Percentiles rank a stretch among this genome's conserved stretches.
phyloP scores from a whole-genome alignment of 1,140 invertebrate species.

The Saccostrea cuccullata region DNA sequence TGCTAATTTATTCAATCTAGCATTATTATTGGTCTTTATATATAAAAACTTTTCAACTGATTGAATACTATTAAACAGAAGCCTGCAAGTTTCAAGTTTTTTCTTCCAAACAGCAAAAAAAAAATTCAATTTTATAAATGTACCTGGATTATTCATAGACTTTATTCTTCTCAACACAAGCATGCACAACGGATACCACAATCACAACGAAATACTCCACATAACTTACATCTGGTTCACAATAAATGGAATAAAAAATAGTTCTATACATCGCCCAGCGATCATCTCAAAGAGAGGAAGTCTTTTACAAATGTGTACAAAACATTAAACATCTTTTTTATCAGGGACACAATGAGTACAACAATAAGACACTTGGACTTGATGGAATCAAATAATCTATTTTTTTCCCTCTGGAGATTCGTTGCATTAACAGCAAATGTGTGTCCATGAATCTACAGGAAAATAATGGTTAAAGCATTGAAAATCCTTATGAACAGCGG shows the following conservation, averaged over 20 bases:
- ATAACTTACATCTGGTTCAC: background rate
- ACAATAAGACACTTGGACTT: constrained; percentile 26
- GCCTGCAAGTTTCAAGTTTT: no score
- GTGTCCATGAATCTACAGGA: background rate
- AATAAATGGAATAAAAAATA: constrained; percentile 27
- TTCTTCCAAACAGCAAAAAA: no score
- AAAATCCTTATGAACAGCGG: background rate
- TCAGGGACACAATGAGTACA: background rate
- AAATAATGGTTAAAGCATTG: constrained; percentile 6
- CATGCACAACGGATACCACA: background rate
- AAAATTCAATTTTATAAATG: no score
- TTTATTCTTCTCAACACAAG: background rate
- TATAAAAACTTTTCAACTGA: no score
- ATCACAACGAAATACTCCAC: background rate
- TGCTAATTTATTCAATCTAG: no score
- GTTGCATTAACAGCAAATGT: constrained; percentile 30
- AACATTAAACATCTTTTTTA: background rate
- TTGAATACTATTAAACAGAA: no score
- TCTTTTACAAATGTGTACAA: constrained; percentile 15
- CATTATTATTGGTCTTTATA: no score
- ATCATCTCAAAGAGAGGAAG: background rate
- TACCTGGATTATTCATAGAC: background rate
- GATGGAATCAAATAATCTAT: background rate
- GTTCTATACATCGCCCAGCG: constrained; percentile 8
- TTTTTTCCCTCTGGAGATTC: background rate